These are phyloP conservation scores for Climacteris rufus DNA, from an alignment of 2,113 vertebrate genomes.

Conservation along the genomic window DNA sequence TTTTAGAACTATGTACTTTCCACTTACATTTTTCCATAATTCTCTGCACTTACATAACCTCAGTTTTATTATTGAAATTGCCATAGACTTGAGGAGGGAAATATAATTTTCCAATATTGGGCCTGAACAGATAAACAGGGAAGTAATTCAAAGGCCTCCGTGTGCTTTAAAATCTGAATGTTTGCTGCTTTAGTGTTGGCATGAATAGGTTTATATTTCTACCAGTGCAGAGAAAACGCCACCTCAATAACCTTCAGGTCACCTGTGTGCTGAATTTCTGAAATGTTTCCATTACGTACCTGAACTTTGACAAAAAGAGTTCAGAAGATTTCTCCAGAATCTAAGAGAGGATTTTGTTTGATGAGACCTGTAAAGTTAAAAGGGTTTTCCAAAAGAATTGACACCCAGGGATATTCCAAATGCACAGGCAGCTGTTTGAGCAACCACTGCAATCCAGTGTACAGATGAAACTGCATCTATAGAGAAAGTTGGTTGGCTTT, in stretches of 20 bases:
- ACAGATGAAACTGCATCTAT: rapidly evolving
- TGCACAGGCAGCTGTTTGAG: not conserved
- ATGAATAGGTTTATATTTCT: not conserved
- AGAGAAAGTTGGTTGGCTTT: not conserved
- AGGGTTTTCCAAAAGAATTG: not conserved
- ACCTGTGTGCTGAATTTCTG: not conserved
- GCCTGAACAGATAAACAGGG: not conserved
- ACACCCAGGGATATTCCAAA: not conserved
- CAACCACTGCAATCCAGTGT: rapidly evolving
- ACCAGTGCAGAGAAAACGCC: not conserved
- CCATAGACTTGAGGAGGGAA: not conserved
- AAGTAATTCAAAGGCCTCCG: not conserved
- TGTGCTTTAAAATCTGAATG: not conserved
- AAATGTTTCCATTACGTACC: not conserved
- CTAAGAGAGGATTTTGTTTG: not conserved
- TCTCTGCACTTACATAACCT: slow-evolving; percentile 45
- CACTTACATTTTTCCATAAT: slow-evolving; percentile 32
- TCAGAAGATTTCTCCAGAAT: not conserved
- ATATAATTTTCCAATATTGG: not conserved
- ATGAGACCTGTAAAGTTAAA: not conserved
- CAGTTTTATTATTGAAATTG: slow-evolving; percentile 32
- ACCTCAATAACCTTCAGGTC: not conserved
- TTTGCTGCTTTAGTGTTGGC: not conserved
- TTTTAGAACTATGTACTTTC: slow-evolving; percentile 30
- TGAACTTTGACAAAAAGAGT: not conserved